Evolutionary conservation across 2,113 vertebrate species (phyloP).

Genomic region (Lepus americanus): DNA sequence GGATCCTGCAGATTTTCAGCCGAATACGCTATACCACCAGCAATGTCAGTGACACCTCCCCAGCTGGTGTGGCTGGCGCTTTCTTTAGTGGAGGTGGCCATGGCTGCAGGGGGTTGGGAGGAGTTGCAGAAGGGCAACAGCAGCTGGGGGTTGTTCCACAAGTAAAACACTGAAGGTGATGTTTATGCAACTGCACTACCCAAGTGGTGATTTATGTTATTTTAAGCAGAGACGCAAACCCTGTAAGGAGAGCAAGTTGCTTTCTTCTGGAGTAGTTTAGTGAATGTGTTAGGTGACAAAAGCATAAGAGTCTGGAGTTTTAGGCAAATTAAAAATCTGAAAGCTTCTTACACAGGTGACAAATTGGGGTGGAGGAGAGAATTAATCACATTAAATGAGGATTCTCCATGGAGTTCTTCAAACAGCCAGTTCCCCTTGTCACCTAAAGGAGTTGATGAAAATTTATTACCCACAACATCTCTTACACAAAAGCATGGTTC

Average conservation of each 20-base stretch:
- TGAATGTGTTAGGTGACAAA: neutral
- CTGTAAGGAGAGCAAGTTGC: neutral
- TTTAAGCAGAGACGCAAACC: conserved; percentile 28
- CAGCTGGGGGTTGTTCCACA: neutral
- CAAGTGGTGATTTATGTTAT: neutral
- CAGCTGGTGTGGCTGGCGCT: neutral
- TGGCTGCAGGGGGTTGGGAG: neutral
- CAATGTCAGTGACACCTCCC: neutral
- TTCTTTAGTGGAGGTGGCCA: neutral
- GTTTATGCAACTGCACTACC: neutral
- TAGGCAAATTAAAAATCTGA: conserved; percentile 62
- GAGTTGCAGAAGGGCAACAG: neutral
- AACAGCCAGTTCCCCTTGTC: conserved; percentile 12
- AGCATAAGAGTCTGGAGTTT: neutral
- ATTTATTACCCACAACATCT: conserved; percentile 56
- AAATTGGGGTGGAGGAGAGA: neutral
- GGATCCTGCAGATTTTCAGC: conserved; percentile 38
- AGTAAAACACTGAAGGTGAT: neutral
- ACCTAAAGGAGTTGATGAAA: conserved; percentile 69
- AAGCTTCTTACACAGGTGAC: conserved; percentile 20
- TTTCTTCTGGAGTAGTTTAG: neutral
- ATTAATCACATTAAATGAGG: conserved; percentile 65
- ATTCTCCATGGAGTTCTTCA: conserved; percentile 59
- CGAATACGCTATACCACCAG: neutral
- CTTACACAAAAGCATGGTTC: conserved; percentile 49